These are phyloP conservation scores for Pogoniulus pusillus DNA, from an alignment of 2,797 vertebrate species.

Conservation along the genomic window DNA sequence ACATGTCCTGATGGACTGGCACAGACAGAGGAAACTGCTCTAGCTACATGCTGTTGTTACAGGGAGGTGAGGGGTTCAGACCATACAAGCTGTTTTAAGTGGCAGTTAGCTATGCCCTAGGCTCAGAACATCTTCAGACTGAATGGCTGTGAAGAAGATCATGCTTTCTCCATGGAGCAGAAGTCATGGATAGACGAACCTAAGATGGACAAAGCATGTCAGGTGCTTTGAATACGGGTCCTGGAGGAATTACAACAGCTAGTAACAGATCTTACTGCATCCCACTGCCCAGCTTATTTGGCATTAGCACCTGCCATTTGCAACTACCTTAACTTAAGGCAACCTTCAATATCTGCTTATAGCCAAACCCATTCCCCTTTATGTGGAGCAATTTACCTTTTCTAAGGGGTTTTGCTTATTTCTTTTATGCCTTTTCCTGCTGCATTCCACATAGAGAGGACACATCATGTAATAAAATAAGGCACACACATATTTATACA, in stretches of 20 bases:
- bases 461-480: background rate
- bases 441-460: background rate
- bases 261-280: background rate
- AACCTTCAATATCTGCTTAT: background rate
- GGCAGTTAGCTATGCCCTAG: background rate
- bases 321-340: background rate
- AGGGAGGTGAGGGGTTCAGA: background rate
- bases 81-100: background rate
- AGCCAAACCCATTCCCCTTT: background rate
- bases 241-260: background rate
- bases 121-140: background rate
- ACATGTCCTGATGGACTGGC: background rate
- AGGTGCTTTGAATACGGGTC: background rate
- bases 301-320: background rate
- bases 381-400: background rate
- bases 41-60: background rate
- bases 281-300: background rate
- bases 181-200: background rate
- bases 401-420: background rate
- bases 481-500: accelerated
- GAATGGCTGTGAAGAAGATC: background rate
- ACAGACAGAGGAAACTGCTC: background rate
- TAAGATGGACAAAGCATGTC: background rate
- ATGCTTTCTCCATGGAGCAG: background rate
- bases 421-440: background rate